Base-by-base conservation (phyloP, 2,888 invertebrate species). In the Nymphalis urticae region DNA sequence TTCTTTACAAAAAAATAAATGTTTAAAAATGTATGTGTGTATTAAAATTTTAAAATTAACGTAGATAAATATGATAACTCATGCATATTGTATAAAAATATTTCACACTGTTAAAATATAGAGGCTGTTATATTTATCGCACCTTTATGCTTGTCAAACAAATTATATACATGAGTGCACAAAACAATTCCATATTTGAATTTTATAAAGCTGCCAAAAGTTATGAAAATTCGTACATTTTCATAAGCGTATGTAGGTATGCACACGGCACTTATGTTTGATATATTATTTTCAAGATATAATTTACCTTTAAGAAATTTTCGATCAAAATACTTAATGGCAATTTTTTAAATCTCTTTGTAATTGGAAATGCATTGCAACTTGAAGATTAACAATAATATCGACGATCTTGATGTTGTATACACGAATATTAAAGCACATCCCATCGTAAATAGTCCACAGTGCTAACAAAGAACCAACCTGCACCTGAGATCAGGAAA, bases 401-500 rank as follows among this genome's bases (percentile, higher is more conserved):
- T 24, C 24, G 24, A 51, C 27, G 16, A 24, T 54, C 16, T 10
- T 32, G 17, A 17, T 32, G 2, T 27, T 56, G 27, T 56, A 17
- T 56, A n/a, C 7, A 17, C 8, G 17, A 27, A 53, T 27, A 32
- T 32, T 16, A 48, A 59, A 59, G 59, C 59, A 61, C 60, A 27
- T 51, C 24, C n/a, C 53, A 16, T 51, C 36, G 66, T 66, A 53
- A 66, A 61, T 66, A 51, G 50, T 56, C 54, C 24, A 59, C 51
- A 59, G 51, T 53, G 67, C 24, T 42, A 62, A 68, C 68, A 32
- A 63, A 54, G 36, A 64, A 64, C 36, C 50, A 48, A 59, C 61
- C n/a, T 68, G 60, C 64, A 68, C 62, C 63, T 61, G 71, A 61
- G 66, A 68, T 71, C 61, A 64, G 54, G 71, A 65, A 71, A 71